Conservation (phyloP, 2,797 vertebrate species). For the Gobio occitaniae region DNA sequence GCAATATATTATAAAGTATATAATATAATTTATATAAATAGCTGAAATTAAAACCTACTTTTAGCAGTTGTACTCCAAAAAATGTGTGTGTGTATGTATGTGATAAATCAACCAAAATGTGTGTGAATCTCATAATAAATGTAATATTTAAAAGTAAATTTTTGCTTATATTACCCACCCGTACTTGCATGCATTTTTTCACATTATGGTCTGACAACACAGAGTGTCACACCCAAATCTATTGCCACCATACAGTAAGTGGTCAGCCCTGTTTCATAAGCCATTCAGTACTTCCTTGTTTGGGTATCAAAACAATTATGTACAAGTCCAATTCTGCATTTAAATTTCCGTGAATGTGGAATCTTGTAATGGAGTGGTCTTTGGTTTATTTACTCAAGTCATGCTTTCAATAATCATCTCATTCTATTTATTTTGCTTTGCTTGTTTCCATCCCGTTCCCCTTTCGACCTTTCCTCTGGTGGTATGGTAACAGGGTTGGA, state of each 20-base stretch:
- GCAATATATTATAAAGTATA: neutral
- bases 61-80: neutral
- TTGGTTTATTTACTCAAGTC: slow-evolving; percentile 37
- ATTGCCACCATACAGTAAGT: neutral
- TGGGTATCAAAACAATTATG: neutral
- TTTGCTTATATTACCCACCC: neutral
- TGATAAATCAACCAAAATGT: too few relatives aligned
- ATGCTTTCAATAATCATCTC: slow-evolving; percentile 20
- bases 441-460: slow-evolving; percentile 32
- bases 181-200: neutral
- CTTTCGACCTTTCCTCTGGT: slow-evolving; percentile 54
- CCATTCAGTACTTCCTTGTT: neutral
- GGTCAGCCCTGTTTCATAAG: neutral
- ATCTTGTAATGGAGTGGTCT: slow-evolving; percentile 62
- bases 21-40: neutral
- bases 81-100: too few relatives aligned
- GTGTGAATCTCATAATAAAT: neutral
- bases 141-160: neutral
- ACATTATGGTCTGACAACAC: neutral
- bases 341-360: neutral
- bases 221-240: neutral
- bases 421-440: slow-evolving; percentile 39
- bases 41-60: neutral
- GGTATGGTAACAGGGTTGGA: slow-evolving; percentile 70
- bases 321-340: neutral